Evolutionary conservation across 2,113 vertebrate genomes (phyloP), one percentile per base, ranked within the genome.

Genomic region (Drymodes brunneopygia): DNA sequence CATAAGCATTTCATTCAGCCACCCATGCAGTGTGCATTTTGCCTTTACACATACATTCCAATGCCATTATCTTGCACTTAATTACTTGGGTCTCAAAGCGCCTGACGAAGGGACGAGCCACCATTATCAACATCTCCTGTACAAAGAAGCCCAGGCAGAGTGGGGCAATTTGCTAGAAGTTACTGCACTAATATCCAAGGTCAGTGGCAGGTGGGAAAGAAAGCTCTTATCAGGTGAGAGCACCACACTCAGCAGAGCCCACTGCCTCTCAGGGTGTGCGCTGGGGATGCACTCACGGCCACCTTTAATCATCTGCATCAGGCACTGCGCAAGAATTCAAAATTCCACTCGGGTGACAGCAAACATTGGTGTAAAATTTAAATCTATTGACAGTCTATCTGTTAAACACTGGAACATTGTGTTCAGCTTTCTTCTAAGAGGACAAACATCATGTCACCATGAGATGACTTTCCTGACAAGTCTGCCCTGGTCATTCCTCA

Each of bases 1-100:
- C 81, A 86, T 61, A 88, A 93, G 85, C 92, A 95, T 93, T 96
- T 92, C 73, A 85, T 88, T 90, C 60, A 88, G 88, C 74, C 66
- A 24, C 79, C 70, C 74, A 22, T 44, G 79, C 75, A 70, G 28
- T 2, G 38, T 61, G 42, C 70, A 64, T 81, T 83, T 58, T 90
- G 71, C 85, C 67, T 88, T 64, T 92, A 86, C 24, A 77, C 1
- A 61, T 71, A 60, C 82, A 74, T 74, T 44, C 58, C 90, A 86
- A 5, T 3, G 40, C 85, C n/a, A 71, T 93, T 94, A 93, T 90
- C 85, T 91, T 42, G 27, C 28, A 17, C 74, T 93, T 95, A 94
- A 97, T 96, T 95, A 94, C 90, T 70, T 51, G 18, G 67, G 85
- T 91, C 87, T 96, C 90, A 83, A 77, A 86, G 79, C 81, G 3